phyloP scores from a whole-genome alignment of 2,888 invertebrate genomes.

The Rotaria magnacalcarata region DNA sequence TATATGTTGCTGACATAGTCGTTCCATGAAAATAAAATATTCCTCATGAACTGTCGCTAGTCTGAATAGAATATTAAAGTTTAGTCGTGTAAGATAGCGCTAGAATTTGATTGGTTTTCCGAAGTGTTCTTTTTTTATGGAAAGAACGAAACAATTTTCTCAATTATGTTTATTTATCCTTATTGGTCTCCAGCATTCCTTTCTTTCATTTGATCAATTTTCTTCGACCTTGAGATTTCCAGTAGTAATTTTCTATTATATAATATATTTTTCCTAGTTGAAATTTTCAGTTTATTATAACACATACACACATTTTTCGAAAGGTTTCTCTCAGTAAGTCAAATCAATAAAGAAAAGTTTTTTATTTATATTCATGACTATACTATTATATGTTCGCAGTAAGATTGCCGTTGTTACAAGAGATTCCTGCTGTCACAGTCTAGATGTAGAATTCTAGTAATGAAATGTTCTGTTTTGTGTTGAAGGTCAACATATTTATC shows the following conservation, averaged over 20 bases:
- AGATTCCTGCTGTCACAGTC: not conserved
- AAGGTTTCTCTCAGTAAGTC: too few relatives aligned
- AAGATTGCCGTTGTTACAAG: not conserved
- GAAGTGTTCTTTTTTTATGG: not conserved
- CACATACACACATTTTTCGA: too few relatives aligned
- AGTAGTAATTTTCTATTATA: not conserved
- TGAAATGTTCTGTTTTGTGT: not conserved
- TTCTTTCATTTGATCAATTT: not conserved
- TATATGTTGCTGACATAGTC: not conserved
- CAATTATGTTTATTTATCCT: not conserved
- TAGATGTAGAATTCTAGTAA: not conserved
- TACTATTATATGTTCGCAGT: not conserved
- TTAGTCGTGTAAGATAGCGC: not conserved
- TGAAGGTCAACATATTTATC: not conserved
- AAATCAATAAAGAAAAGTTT: too few relatives aligned
- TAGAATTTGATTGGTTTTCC: not conserved
- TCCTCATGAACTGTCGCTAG: not conserved
- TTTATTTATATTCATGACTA: not conserved
- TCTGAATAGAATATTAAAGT: not conserved
- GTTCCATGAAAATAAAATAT: not conserved
- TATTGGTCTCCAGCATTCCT: not conserved
- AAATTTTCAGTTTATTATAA: not conserved
- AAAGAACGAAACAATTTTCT: not conserved
- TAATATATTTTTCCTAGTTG: not conserved
- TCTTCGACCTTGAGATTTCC: not conserved